Base-by-base conservation (phyloP, 2,113 vertebrate species). In the Cheilinus undulatus region DNA sequence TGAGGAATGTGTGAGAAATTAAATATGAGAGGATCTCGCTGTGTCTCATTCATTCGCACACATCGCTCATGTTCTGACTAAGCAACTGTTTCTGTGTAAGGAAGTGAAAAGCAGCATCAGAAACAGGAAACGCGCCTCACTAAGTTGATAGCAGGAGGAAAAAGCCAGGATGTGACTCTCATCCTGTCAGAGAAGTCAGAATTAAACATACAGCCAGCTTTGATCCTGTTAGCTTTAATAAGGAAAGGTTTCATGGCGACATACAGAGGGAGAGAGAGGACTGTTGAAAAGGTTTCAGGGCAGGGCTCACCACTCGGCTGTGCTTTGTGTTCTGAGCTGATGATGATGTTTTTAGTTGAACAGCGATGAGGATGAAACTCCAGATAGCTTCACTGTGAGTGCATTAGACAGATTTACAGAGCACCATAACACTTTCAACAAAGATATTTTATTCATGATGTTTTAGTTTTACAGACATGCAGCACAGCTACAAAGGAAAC, bases 161-260 rank as follows among this genome's bases (percentile, higher is more conserved):
- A 30, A 76, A 20, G 30, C 8, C 84, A 84, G 86, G 87, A 89
- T 84, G 61, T 82, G 81, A 87, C 77, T 84, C 60, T n/a, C 54
- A 75, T 91, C 85, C 85, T 86, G 86, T 85, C 22, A 26, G 19
- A 50, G 43, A 30, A 46, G 68, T 40, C 0, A 0, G 27, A 62
- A 65, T 34, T 69, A 28, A 71, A 73, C 61, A 30, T 52, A 52
- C 40, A 38, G 54, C 17, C 14, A 46, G 46, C 43, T 61, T 34
- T 76, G 20, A 32, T 22, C 36, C 13, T 22, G 46, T 28, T 12
- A 11, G 27, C 30, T 28, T 63, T 45, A 46, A 60, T 70, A 67
- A n/a, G 3, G 28, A 54, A 40, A 22, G 14, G 38, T 52, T 48
- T 57, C 14, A 12, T 36, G 23, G 19, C n/a, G n/a, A n/a, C n/a